A percentile compares a stretch with the other conserved stretches of the same genome.
Evolutionary conservation across 2,113 vertebrate genomes (phyloP).

Genomic region (Megaceryle maxima): DNA sequence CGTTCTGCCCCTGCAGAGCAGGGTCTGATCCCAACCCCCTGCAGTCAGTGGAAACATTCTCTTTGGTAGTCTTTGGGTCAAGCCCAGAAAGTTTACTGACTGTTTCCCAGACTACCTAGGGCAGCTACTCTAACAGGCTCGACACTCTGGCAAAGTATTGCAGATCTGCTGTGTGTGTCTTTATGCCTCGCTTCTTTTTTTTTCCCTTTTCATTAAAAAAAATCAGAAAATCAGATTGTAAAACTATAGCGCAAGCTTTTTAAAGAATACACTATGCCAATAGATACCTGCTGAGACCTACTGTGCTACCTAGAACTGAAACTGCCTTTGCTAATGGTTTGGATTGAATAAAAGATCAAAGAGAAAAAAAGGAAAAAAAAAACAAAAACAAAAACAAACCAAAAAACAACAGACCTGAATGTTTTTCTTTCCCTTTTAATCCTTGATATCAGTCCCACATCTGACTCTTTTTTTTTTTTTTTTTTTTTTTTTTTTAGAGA

Average conservation of each 20-base stretch:
- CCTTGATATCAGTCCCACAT: neutral
- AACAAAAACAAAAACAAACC: neutral
- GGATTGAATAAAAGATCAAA: slow-evolving; percentile 9
- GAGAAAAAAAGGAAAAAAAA: neutral
- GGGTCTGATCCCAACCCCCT: neutral
- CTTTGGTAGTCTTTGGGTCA: neutral
- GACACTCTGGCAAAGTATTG: neutral
- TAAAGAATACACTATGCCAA: neutral
- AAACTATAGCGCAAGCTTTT: neutral
- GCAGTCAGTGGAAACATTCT: neutral
- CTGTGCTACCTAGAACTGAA: neutral
- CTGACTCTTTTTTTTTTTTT: neutral
- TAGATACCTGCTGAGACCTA: neutral
- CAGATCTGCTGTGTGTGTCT: neutral
- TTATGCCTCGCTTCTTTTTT: neutral
- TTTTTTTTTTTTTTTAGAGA: neutral
- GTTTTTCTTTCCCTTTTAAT: slow-evolving; percentile 4
- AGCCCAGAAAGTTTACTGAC: neutral
- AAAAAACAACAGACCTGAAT: neutral
- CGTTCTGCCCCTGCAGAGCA: neutral
- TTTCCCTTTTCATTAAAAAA: neutral
- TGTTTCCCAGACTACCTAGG: neutral
- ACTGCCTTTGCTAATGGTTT: neutral
- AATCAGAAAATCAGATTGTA: neutral
- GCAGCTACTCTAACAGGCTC: neutral